Percentiles rank a stretch among this genome's conserved stretches.
phyloP scores from a whole-genome alignment of 2,797 vertebrate genomes.

The Poecilia velifera region DNA sequence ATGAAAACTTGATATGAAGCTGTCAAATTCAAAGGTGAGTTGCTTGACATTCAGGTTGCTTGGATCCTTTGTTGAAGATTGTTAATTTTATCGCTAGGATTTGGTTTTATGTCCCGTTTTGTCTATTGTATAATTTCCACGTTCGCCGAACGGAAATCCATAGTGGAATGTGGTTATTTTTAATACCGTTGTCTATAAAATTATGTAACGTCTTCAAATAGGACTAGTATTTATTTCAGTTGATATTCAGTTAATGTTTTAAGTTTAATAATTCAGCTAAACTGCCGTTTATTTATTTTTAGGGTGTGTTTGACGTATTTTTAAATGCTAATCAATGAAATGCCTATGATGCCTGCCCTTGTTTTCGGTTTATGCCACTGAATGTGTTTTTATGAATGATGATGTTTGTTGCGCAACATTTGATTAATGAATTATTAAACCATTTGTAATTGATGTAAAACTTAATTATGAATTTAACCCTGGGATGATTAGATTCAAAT shows the following conservation, averaged over 20 bases:
- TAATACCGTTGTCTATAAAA: background rate
- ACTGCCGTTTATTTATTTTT: too few species aligned
- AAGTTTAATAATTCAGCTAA: too few species aligned
- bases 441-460: too few species aligned
- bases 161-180: background rate
- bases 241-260: too few species aligned
- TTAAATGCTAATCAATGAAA: background rate
- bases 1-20: background rate
- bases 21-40: background rate
- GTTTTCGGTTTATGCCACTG: background rate
- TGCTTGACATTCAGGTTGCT: background rate
- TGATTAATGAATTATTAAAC: too few species aligned
- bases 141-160: too few species aligned
- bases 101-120: background rate
- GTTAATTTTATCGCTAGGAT: background rate
- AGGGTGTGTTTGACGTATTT: background rate
- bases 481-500: too few species aligned
- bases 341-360: background rate
- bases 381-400: too few species aligned
- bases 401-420: too few species aligned
- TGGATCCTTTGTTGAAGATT: background rate
- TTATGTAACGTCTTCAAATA: background rate
- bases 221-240: background rate
- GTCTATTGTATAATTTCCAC: background rate
- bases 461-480: too few species aligned